A percentile compares a stretch with the other conserved stretches of the same genome.
phyloP scores from a whole-genome alignment of 2,888 invertebrate genomes.

The Carcina quercana region DNA sequence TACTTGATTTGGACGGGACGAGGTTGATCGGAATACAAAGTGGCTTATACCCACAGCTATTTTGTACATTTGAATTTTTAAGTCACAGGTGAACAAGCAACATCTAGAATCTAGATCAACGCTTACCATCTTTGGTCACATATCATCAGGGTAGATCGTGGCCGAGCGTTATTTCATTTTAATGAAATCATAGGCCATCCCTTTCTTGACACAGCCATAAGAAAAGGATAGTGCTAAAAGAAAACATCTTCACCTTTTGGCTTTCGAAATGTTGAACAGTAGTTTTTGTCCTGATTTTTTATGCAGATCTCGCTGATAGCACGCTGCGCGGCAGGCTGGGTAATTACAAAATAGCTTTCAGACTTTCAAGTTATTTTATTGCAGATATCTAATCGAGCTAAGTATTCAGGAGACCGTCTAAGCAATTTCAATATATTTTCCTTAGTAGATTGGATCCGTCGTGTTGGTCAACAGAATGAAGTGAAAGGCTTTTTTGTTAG shows the following conservation, averaged over 20 bases:
- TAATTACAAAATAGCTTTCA: slow-evolving; percentile 18
- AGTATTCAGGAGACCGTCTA: slow-evolving; percentile 3
- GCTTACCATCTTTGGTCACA: too few species aligned
- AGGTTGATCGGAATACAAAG: too few species aligned
- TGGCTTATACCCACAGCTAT: too few species aligned
- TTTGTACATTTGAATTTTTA: too few species aligned
- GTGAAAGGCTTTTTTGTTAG: slow-evolving; percentile 3
- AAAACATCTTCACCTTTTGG: neutral
- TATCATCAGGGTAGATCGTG: too few species aligned
- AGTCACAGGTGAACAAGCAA: too few species aligned
- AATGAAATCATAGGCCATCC: too few species aligned
- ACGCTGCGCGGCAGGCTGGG: slow-evolving; percentile 6
- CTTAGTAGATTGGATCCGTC: neutral
- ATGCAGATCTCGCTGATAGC: slow-evolving; percentile 1
- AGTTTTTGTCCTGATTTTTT: slow-evolving; percentile 2
- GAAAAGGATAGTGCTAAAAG: too few species aligned
- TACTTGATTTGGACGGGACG: too few species aligned
- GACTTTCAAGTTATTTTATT: slow-evolving; percentile 9
- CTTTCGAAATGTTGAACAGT: neutral
- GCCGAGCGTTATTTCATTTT: too few species aligned
- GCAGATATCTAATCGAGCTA: slow-evolving; percentile 2
- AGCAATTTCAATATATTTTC: slow-evolving; percentile 3
- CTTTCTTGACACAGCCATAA: too few species aligned
- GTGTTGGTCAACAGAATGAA: neutral
- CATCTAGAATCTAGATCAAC: too few species aligned